Conservation (phyloP, 2,888 invertebrate species). For the Amphiduros pacificus region DNA sequence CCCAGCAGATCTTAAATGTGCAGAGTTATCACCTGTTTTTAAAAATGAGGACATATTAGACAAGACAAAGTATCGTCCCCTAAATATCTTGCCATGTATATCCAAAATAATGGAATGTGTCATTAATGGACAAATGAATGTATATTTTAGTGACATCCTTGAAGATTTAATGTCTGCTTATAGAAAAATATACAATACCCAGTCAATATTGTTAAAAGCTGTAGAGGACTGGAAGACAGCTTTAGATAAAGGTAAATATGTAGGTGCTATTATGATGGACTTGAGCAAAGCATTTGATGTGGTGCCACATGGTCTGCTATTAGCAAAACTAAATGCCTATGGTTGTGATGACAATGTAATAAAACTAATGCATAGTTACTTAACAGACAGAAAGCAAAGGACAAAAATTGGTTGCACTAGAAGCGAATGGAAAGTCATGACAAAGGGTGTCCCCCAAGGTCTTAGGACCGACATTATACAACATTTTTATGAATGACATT, state of each 20-base stretch:
- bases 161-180: background rate
- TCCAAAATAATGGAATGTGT: background rate
- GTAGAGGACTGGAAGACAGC: background rate
- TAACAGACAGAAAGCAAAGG: background rate
- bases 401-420: too few species aligned
- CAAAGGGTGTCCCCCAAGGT: background rate
- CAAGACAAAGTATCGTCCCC: background rate
- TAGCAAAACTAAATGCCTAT: background rate
- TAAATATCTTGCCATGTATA: background rate
- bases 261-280: background rate
- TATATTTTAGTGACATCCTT: background rate
- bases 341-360: background rate
- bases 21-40: background rate
- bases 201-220: background rate
- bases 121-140: background rate
- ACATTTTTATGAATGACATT: background rate
- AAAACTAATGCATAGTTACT: background rate
- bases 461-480: background rate
- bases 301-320: background rate
- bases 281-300: background rate
- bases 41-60: background rate
- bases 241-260: background rate
- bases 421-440: too few species aligned
- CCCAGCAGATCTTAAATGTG: background rate
- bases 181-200: background rate